These are phyloP conservation scores for Kryptolebias marmoratus DNA, from an alignment of 2,113 vertebrate genomes.

Conservation along the genomic window DNA sequence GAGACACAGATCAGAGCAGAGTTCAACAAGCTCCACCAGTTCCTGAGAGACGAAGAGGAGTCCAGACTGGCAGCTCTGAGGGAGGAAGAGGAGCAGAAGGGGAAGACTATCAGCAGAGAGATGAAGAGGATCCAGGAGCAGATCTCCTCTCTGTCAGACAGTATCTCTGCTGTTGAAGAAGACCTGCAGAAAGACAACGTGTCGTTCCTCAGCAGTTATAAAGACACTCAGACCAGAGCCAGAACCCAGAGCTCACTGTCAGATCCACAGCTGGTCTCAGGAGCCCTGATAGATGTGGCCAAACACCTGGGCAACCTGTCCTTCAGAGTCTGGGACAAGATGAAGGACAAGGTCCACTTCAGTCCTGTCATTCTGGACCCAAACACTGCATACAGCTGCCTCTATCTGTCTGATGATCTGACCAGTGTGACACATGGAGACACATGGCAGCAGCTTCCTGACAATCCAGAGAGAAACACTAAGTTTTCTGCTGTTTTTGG, in stretches of 20 bases:
- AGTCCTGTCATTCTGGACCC: conserved; percentile 62
- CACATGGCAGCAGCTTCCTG: conserved; percentile 23
- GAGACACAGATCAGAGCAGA: conserved; percentile 54
- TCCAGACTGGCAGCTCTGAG: conserved; percentile 54
- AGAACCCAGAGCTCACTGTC: too few species aligned
- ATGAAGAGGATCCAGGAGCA: conserved; percentile 38
- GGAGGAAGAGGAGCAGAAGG: conserved; percentile 53
- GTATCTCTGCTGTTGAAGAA: conserved; percentile 50
- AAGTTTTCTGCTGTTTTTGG: background rate
- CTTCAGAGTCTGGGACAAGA: conserved; percentile 58
- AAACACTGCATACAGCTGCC: conserved; percentile 20
- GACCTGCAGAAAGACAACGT: conserved; percentile 37
- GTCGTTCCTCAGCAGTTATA: conserved; percentile 18
- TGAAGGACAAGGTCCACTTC: conserved; percentile 43
- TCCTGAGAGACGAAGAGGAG: conserved; percentile 61
- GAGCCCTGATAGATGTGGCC: too few species aligned
- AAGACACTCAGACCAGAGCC: too few species aligned
- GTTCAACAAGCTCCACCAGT: conserved; percentile 40
- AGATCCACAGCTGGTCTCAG: too few species aligned
- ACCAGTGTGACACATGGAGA: conserved; percentile 18
- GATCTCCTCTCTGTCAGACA: conserved; percentile 53
- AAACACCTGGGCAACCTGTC: conserved; percentile 46
- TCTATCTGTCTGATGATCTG: conserved; percentile 66
- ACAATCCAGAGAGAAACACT: conserved; percentile 57
- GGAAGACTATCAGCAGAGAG: conserved; percentile 28